A percentile compares a stretch with the other conserved stretches of the same genome.
These are phyloP conservation scores for Amblyraja radiata DNA, from an alignment of 2,797 vertebrate species.

Conservation along the genomic window DNA sequence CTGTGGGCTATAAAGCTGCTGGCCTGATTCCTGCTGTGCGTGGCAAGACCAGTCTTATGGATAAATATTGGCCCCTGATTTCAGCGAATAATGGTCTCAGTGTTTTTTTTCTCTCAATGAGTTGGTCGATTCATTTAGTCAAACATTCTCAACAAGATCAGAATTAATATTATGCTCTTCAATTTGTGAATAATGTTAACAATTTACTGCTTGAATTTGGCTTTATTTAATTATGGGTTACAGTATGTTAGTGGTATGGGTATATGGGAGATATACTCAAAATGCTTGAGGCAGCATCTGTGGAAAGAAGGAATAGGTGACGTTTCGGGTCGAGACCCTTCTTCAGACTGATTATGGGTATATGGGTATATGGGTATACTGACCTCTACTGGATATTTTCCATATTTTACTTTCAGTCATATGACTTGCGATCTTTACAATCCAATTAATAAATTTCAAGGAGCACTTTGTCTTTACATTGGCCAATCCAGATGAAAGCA, in stretches of 20 bases:
- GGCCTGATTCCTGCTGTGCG: too few species aligned
- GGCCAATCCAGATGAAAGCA: not conserved
- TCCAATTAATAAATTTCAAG: not conserved
- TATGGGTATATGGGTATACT: not conserved
- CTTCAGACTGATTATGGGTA: too few species aligned
- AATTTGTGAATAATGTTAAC: not conserved
- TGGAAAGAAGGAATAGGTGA: too few species aligned
- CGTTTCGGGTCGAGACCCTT: too few species aligned
- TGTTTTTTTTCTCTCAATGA: not conserved
- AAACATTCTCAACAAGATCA: not conserved
- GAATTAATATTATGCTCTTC: not conserved
- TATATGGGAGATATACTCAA: too few species aligned
- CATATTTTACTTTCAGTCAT: not conserved
- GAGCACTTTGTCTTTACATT: not conserved
- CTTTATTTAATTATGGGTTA: not conserved
- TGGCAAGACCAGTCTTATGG: not conserved
- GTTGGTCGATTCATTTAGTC: not conserved
- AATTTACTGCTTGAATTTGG: not conserved
- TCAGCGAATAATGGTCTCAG: not conserved
- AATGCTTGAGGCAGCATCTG: too few species aligned
- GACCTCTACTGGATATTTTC: conserved; percentile 9
- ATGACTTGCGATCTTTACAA: not conserved
- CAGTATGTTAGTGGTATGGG: too few species aligned
- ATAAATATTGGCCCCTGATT: not conserved
- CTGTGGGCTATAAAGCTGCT: too few species aligned